A percentile compares a stretch with the other conserved stretches of the same genome.
These are phyloP conservation scores for Eupeodes corollae DNA, from an alignment of 1,140 invertebrate species.

Conservation along the genomic window DNA sequence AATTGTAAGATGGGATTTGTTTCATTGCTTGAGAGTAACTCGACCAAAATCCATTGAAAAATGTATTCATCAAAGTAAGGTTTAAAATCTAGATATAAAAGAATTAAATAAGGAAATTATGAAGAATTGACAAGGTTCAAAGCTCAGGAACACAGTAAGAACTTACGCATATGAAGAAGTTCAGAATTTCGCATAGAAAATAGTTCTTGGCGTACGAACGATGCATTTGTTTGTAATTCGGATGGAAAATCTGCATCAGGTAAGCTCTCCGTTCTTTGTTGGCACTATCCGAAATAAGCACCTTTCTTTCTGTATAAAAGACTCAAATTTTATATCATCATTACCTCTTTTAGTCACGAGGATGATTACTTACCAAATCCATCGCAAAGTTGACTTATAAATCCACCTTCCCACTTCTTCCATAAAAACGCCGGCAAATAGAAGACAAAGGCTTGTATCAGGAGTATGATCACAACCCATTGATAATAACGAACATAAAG, in stretches of 20 bases:
- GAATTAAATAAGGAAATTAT: not conserved
- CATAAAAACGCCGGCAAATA: conserved; percentile 63
- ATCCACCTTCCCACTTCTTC: conserved; percentile 63
- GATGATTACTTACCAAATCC: conserved; percentile 40
- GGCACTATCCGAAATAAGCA: conserved; percentile 34
- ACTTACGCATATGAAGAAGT: conserved; percentile 56
- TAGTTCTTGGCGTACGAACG: conserved; percentile 57
- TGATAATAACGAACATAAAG: conserved; percentile 75
- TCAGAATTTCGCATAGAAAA: conserved; percentile 59
- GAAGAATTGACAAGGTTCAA: too few relatives aligned
- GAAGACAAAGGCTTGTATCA: conserved; percentile 66
- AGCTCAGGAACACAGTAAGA: too few relatives aligned
- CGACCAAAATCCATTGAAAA: conserved; percentile 61
- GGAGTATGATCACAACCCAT: conserved; percentile 73
- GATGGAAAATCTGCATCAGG: conserved; percentile 42
- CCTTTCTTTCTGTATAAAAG: conserved; percentile 6
- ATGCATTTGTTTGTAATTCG: conserved; percentile 46
- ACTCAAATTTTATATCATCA: not conserved
- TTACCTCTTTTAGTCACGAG: not conserved
- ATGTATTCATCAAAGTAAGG: conserved; percentile 54
- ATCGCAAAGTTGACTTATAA: conserved; percentile 41
- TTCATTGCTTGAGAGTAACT: conserved; percentile 53
- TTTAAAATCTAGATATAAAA: conserved; percentile 40
- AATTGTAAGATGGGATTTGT: conserved; percentile 35
- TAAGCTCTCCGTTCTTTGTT: conserved; percentile 41